Evolutionary conservation across 2,113 vertebrate species (phyloP), one percentile per base, ranked within the genome.

Genomic region (Agapornis roseicollis): DNA sequence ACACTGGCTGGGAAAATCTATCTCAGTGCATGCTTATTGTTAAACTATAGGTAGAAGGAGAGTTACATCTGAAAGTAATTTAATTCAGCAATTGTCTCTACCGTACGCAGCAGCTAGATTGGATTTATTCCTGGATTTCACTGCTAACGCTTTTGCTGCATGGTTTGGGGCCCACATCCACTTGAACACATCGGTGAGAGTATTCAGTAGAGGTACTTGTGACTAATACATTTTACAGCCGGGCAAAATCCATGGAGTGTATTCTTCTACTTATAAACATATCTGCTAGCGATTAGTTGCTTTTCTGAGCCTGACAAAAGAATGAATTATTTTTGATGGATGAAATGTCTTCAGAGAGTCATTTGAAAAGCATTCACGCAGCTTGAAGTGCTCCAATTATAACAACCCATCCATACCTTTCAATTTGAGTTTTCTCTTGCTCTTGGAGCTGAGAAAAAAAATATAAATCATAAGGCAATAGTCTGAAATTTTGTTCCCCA

Each of bases 231-330:
- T 80, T 78, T 74, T 79, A 86, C 50, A 91, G 33, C 72, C 91
- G 77, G 77, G 80, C 64, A 50, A 69, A 91, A 92, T 81, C 89
- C 86, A 64, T 69, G 29, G 64, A 10, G 0, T 69, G 29, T 90
- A 39, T 93, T 88, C 64, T 90, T 50, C 71, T 81, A 73, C 37
- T 85, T 94, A 93, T 44, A 92, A 94, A 90, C 85, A 88, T 95
- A 91, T 76, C 83, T 95, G 82, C 37, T 70, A 85, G 89, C 3
- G 23, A 95, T 95, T 82, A 93, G 87, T 94, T 94, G 74, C 87
- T 87, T 95, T 97, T 90, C 78, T 74, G 69, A 93, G 82, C 35
- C 85, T 93, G 89, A 96, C 89, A 95, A 97, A 90, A 66, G 76
- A 95, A 69, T 44, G 65, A 90, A 89, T 93, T 94, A 63, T 81